These are phyloP conservation scores for Caenorhabditis becei DNA, from an alignment of 2,888 invertebrate species.

Conservation along the genomic window DNA sequence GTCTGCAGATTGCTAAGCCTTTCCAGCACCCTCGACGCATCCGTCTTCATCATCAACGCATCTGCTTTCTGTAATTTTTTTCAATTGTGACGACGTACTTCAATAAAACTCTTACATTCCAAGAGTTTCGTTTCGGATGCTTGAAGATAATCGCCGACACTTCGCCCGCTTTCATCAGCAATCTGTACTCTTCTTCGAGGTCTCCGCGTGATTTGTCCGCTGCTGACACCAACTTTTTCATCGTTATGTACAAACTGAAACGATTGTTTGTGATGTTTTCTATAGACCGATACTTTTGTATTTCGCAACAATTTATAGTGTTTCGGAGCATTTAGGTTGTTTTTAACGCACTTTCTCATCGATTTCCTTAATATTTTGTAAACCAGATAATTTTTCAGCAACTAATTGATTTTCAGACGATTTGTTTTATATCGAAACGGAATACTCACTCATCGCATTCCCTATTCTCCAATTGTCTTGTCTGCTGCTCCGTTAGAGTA, in stretches of 20 bases:
- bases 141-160: constrained; percentile 24
- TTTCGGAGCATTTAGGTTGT: too few species aligned
- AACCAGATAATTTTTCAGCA: background rate
- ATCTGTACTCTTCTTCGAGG: constrained; percentile 48
- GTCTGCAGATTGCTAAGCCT: constrained; percentile 3
- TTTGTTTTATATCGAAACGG: background rate
- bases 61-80: background rate
- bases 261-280: too few species aligned
- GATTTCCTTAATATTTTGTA: too few species aligned
- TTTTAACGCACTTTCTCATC: too few species aligned
- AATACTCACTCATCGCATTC: constrained; percentile 34
- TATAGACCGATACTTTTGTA: too few species aligned
- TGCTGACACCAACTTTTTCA: constrained; percentile 26
- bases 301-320: constrained; percentile 10
- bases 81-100: background rate
- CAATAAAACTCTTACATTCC: background rate
- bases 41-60: background rate
- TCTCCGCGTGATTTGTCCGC: constrained; percentile 49
- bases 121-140: background rate
- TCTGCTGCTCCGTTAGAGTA: constrained; percentile 30
- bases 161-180: constrained; percentile 42
- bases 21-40: background rate
- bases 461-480: constrained; percentile 12
- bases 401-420: background rate
- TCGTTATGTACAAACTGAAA: constrained; percentile 49